These are phyloP conservation scores for Oncorhynchus clarkii DNA, from an alignment of 2,113 vertebrate species.

Conservation along the genomic window DNA sequence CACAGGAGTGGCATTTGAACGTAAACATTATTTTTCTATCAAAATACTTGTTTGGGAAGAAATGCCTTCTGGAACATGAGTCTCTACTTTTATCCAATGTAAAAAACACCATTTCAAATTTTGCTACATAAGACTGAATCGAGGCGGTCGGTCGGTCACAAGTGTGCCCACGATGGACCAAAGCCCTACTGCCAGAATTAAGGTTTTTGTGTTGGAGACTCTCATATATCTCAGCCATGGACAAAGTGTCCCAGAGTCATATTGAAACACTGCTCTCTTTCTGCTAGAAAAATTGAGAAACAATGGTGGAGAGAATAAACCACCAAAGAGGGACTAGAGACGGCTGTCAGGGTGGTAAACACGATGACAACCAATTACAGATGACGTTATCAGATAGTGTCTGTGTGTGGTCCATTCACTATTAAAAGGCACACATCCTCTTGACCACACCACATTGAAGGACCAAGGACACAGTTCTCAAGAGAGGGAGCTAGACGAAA, in stretches of 20 bases:
- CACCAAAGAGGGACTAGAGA: slow-evolving; percentile 7
- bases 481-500: neutral
- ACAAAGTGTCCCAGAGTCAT: neutral
- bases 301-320: neutral
- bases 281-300: neutral
- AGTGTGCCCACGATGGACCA: too few species aligned
- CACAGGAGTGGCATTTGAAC: too few species aligned
- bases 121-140: too few species aligned
- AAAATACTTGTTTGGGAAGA: too few species aligned
- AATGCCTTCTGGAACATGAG: too few species aligned
- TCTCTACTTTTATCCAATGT: too few species aligned
- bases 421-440: slow-evolving; percentile 31
- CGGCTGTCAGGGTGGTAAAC: slow-evolving; percentile 23
- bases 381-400: slow-evolving; percentile 40
- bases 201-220: too few species aligned
- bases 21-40: too few species aligned
- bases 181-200: too few species aligned
- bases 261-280: neutral
- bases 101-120: too few species aligned
- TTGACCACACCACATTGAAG: slow-evolving; percentile 26
- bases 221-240: too few species aligned
- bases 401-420: slow-evolving; percentile 12
- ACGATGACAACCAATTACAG: slow-evolving; percentile 45
- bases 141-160: too few species aligned
- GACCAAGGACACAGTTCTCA: slow-evolving; percentile 23